Conservation (phyloP, 2,888 invertebrate genomes). For the Helleia helle region DNA sequence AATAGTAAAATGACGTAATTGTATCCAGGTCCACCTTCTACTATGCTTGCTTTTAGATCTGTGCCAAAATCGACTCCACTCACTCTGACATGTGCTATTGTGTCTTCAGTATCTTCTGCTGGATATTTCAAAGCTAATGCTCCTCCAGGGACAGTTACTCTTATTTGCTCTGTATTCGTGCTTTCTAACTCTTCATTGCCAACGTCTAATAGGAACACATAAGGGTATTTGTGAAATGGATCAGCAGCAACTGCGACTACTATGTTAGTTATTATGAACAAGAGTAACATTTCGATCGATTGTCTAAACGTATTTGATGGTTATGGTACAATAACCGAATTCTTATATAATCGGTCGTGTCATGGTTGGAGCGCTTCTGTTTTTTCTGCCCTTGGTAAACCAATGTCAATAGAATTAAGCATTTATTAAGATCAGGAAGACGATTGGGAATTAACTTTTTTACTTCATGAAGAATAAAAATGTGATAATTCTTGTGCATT, state of each 20-base stretch:
- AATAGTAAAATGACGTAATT: conserved; percentile 57
- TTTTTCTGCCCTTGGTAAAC: conserved; percentile 53
- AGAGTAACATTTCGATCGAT: conserved; percentile 45
- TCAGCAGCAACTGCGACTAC: conserved; percentile 33
- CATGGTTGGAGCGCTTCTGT: conserved; percentile 47
- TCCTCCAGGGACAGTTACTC: conserved; percentile 55
- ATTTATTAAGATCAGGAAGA: not conserved
- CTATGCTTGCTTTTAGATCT: conserved; percentile 53
- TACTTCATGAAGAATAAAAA: too few species aligned
- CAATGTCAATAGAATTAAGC: conserved; percentile 39
- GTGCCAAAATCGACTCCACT: conserved; percentile 61
- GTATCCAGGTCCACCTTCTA: conserved; percentile 62
- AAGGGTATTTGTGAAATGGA: conserved; percentile 60
- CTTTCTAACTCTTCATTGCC: conserved; percentile 64
- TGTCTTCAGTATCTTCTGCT: conserved; percentile 45
- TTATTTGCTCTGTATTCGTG: conserved; percentile 51
- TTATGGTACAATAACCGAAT: conserved; percentile 45
- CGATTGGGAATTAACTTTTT: not conserved
- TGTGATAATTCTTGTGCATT: too few species aligned
- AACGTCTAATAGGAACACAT: conserved; percentile 54
- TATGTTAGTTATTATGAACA: conserved; percentile 31
- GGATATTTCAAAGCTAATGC: conserved; percentile 57
- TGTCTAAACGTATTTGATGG: conserved; percentile 33
- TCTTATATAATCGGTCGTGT: conserved; percentile 53
- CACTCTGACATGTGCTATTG: conserved; percentile 55